A percentile compares a stretch with the other conserved stretches of the same genome.
These are phyloP conservation scores for Sylvicapra grimmia DNA, from an alignment of 2,113 vertebrate species.

Conservation along the genomic window DNA sequence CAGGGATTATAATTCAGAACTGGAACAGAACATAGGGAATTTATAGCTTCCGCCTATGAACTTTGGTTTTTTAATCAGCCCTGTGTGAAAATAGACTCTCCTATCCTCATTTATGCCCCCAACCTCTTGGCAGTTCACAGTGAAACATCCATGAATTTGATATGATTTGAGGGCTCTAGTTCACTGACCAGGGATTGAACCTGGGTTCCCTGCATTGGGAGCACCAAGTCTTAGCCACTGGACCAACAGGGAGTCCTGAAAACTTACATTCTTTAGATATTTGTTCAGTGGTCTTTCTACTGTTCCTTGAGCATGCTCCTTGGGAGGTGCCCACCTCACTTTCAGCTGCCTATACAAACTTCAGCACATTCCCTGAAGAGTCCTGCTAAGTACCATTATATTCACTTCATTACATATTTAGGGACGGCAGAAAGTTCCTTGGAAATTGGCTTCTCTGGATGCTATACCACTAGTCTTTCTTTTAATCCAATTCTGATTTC, in stretches of 20 bases:
- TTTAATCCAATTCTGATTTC: background rate
- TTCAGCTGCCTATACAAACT: background rate
- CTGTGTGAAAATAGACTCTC: background rate
- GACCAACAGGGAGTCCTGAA: background rate
- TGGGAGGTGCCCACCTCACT: background rate
- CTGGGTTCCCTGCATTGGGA: background rate
- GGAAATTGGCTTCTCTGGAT: background rate
- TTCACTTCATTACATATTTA: background rate
- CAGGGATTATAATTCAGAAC: conserved; percentile 30
- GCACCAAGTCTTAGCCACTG: background rate
- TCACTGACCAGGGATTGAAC: background rate
- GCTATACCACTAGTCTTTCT: background rate
- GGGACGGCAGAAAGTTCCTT: background rate
- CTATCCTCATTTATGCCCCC: background rate
- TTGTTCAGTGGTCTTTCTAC: background rate
- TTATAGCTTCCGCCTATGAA: background rate
- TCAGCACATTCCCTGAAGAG: background rate
- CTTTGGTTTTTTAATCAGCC: conserved; percentile 4
- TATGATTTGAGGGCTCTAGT: background rate
- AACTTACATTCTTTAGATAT: background rate
- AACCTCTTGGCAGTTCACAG: background rate
- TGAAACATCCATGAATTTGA: background rate
- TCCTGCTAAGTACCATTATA: background rate
- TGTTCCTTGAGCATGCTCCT: background rate
- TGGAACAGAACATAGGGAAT: background rate